Base-by-base conservation (phyloP, 2,113 vertebrate genomes). In the Tonatia bakeri region DNA sequence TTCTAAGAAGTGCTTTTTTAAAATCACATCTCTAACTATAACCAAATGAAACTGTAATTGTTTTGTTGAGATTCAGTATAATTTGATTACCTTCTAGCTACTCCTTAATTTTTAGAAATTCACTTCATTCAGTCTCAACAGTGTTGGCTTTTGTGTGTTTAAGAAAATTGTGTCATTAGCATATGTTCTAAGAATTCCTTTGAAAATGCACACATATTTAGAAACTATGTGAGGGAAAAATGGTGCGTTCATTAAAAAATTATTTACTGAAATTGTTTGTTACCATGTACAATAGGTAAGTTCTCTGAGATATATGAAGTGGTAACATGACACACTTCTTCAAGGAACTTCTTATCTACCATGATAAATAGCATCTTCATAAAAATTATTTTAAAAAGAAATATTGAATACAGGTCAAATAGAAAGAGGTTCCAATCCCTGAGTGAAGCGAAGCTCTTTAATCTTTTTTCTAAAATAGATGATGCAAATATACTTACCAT, bases 11-110 rank as follows among this genome's bases (percentile, higher is more conserved):
- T 91, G 0, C 0, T 22, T 97, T 96, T 93, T 85, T 61, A 7
- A 52, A 22, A 97, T 65, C 80, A 97, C 84, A 82, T 91, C 85
- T 95, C 70, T 95, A 95, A 86, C 24, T 86, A 76, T 47, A 92
- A 96, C 26, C 31, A 97, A 96, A 97, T 95, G 31, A 91, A 97
- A 95, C 52, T 86, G n/a, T 89, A 85, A 91, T 93, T 87, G 26
- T 97, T 98, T 97, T 93, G 50, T 94, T 92, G 50, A 95, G 56
- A 95, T 84, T 94, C 94, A 91, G 5, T 79, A 72, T 65, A 83
- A 94, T 59, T 96, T 97, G 94, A 86, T 86, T 96, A 96, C 47
- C 59, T 33, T 97, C 65, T 98, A 92, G 9, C 10, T 11, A 91
- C 38, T 82, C n/a, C 56, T 76, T 87, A 96, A 97, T 94, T 95